Conservation (phyloP, 2,113 vertebrate genomes). For the Macaca mulatta region DNA sequence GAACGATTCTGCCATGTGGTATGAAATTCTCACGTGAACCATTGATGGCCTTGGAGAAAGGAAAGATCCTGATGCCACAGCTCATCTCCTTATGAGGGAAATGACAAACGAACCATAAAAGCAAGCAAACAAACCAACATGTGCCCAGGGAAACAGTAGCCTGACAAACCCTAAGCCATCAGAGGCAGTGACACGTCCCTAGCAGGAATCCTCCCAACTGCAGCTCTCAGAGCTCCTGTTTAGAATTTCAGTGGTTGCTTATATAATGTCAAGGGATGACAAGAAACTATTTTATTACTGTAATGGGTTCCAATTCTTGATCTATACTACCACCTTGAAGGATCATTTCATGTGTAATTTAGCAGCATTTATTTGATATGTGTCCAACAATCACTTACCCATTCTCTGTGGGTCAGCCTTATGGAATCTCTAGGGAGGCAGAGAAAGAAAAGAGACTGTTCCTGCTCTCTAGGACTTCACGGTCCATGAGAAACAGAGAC, state of each 20-base stretch:
- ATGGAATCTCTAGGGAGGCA: not conserved
- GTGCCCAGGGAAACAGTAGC: not conserved
- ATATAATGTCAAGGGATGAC: no score
- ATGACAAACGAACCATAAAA: not conserved
- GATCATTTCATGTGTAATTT: conserved; percentile 41
- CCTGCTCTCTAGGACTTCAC: not conserved
- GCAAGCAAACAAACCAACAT: conserved; percentile 34
- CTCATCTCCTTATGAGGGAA: not conserved
- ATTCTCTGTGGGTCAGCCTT: not conserved
- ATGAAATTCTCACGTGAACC: not conserved
- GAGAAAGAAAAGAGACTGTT: not conserved
- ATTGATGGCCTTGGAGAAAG: not conserved
- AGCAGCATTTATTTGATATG: not conserved
- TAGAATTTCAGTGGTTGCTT: not conserved
- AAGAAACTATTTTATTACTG: conserved; percentile 41
- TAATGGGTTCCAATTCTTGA: conserved; percentile 23
- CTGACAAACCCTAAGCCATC: rapidly evolving
- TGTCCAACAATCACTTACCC: not conserved
- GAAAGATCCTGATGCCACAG: not conserved
- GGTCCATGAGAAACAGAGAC: not conserved
- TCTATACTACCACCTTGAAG: conserved; percentile 29
- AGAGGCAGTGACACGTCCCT: rapidly evolving
- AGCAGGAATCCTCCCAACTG: not conserved
- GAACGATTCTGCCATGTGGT: not conserved
- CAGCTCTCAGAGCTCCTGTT: not conserved